phyloP scores from a whole-genome alignment of 2,113 vertebrate species.

The Crotophaga sulcirostris region DNA sequence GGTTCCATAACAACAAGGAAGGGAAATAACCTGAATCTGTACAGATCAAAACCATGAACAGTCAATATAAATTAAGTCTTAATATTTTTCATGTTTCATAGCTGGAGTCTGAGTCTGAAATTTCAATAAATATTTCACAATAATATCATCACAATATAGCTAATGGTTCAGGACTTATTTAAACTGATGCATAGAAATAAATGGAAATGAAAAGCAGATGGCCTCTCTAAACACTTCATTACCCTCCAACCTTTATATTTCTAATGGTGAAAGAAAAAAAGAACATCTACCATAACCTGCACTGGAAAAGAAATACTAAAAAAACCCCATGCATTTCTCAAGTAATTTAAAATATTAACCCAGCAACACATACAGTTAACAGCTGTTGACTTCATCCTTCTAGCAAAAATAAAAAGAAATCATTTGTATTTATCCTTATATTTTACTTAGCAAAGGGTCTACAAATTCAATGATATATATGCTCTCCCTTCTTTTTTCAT shows the following conservation, averaged over 20 bases:
- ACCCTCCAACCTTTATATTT: neutral
- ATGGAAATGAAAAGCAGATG: conserved; percentile 49
- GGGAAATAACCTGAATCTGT: neutral
- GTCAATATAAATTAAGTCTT: neutral
- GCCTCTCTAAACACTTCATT: conserved; percentile 44
- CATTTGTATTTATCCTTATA: neutral
- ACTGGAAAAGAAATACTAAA: neutral
- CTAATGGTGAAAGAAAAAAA: neutral
- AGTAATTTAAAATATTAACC: neutral
- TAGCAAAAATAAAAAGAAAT: neutral
- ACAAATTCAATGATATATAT: fast-evolving
- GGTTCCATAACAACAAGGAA: conserved; percentile 14
- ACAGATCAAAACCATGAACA: neutral
- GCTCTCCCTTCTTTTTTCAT: neutral
- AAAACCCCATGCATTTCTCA: neutral
- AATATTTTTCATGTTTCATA: neutral
- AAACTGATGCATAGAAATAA: neutral
- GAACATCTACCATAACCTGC: neutral
- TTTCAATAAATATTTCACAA: conserved; percentile 19
- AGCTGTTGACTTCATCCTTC: neutral
- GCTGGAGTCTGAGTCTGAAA: neutral
- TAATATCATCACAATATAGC: conserved; percentile 3
- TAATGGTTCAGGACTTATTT: conserved; percentile 29
- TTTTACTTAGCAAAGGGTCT: neutral
- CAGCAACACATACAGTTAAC: neutral